phyloP scores from a whole-genome alignment of 2,888 invertebrate species.

The Parelbella ahira region DNA sequence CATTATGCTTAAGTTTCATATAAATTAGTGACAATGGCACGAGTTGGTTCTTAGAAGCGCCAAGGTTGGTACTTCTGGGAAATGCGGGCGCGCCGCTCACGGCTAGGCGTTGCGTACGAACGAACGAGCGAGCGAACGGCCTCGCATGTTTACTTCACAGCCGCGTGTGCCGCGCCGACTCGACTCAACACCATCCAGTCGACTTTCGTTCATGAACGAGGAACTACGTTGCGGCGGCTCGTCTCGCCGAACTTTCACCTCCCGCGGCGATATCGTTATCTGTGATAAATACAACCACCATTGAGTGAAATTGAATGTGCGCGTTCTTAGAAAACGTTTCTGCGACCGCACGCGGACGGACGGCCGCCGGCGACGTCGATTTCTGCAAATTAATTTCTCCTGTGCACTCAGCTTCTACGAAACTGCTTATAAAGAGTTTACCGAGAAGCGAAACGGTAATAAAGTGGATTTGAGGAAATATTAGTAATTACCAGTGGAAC shows the following conservation, averaged over 20 bases:
- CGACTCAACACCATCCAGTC: constrained; percentile 45
- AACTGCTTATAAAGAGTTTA: constrained; percentile 77
- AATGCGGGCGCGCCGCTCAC: constrained; percentile 51
- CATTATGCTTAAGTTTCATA: constrained; percentile 57
- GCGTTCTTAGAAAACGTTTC: constrained; percentile 67
- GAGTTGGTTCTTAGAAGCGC: constrained; percentile 72
- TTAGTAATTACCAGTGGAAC: constrained; percentile 70
- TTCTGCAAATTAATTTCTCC: constrained; percentile 78
- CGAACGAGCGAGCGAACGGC: no score
- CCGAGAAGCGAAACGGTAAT: constrained; percentile 72
- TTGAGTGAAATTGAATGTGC: constrained; percentile 75
- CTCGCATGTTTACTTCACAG: constrained; percentile 9
- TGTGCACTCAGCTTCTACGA: constrained; percentile 70
- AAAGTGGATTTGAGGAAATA: constrained; percentile 78
- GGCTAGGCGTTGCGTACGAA: no score
- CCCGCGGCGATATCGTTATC: constrained; percentile 67
- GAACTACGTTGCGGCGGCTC: constrained; percentile 46
- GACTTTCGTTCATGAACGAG: constrained; percentile 53
- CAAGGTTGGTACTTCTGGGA: constrained; percentile 75
- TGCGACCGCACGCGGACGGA: constrained; percentile 57
- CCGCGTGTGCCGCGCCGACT: constrained; percentile 33
- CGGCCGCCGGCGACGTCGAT: constrained; percentile 55
- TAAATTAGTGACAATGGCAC: constrained; percentile 77
- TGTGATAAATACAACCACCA: constrained; percentile 65
- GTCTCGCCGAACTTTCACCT: constrained; percentile 72